These are phyloP conservation scores for Aeoliscus strigatus DNA, from an alignment of 2,797 vertebrate species.

Conservation along the genomic window DNA sequence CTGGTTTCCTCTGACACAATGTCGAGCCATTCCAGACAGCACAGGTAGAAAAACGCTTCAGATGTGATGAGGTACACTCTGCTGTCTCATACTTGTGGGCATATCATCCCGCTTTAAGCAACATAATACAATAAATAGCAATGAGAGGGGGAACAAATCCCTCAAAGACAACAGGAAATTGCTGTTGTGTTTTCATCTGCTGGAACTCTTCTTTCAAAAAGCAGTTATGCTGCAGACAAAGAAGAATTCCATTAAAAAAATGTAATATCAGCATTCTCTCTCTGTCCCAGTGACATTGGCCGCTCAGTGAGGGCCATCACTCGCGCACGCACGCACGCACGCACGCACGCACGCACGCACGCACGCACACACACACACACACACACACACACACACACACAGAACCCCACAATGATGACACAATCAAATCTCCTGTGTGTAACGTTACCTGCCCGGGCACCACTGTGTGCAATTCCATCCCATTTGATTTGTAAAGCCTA, in stretches of 20 bases:
- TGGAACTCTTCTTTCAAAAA: conserved; percentile 49
- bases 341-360: too few species aligned
- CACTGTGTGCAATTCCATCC: too few species aligned
- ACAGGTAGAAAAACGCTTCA: conserved; percentile 16
- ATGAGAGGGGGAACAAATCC: conserved; percentile 28
- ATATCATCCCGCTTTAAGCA: conserved; percentile 44
- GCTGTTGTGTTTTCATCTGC: conserved; percentile 47
- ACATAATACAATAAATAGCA: conserved; percentile 47
- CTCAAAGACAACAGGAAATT: conserved; percentile 71
- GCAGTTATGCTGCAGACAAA: conserved; percentile 59
- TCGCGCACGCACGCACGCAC: conserved; percentile 15
- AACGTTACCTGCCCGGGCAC: too few species aligned
- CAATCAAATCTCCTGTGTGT: too few species aligned
- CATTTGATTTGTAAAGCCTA: too few species aligned
- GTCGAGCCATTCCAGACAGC: conserved; percentile 29
- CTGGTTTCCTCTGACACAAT: conserved; percentile 8
- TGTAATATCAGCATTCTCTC: conserved; percentile 50
- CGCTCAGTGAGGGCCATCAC: conserved; percentile 17
- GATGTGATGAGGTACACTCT: conserved; percentile 26
- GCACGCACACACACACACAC: too few species aligned
- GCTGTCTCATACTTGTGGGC: conserved; percentile 34
- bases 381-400: too few species aligned
- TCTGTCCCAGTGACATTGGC: conserved; percentile 44
- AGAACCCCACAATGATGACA: too few species aligned
- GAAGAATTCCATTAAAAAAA: conserved; percentile 58